These are phyloP conservation scores for Agriotes lineatus DNA, from an alignment of 2,888 invertebrate species.

Conservation along the genomic window DNA sequence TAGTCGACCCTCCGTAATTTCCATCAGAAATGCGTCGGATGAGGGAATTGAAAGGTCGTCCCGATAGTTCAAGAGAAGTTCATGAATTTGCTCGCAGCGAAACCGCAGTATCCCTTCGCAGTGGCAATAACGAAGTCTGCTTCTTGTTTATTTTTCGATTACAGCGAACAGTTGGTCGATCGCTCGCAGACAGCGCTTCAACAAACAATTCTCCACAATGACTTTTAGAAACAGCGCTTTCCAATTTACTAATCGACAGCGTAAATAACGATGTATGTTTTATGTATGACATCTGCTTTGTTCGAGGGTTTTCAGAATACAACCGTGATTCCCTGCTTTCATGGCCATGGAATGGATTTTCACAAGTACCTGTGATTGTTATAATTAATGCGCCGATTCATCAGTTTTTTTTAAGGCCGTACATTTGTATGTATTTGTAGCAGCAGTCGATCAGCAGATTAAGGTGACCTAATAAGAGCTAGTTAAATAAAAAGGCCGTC, in stretches of 20 bases:
- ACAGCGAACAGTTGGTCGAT: conserved; percentile 35
- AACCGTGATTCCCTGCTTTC: conserved; percentile 8
- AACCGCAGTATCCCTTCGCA: conserved; percentile 22
- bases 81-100: conserved; percentile 10
- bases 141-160: conserved; percentile 35
- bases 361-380: not conserved
- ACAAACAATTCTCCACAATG: conserved; percentile 33
- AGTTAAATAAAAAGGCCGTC: too few relatives aligned
- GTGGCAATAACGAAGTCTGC: conserved; percentile 26
- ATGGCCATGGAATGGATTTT: not conserved
- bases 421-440: too few relatives aligned
- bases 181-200: conserved; percentile 29
- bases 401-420: too few relatives aligned
- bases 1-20: conserved; percentile 2
- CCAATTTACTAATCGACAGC: conserved; percentile 35
- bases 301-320: conserved; percentile 22
- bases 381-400: too few relatives aligned
- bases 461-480: too few relatives aligned
- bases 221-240: conserved; percentile 33
- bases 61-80: conserved; percentile 19
- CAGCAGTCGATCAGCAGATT: too few relatives aligned
- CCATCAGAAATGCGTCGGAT: not conserved
- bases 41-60: conserved; percentile 10
- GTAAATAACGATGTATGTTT: conserved; percentile 35
- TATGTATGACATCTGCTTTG: conserved; percentile 26